phyloP scores from a whole-genome alignment of 2,888 invertebrate genomes.

The Lycaena phlaeas region DNA sequence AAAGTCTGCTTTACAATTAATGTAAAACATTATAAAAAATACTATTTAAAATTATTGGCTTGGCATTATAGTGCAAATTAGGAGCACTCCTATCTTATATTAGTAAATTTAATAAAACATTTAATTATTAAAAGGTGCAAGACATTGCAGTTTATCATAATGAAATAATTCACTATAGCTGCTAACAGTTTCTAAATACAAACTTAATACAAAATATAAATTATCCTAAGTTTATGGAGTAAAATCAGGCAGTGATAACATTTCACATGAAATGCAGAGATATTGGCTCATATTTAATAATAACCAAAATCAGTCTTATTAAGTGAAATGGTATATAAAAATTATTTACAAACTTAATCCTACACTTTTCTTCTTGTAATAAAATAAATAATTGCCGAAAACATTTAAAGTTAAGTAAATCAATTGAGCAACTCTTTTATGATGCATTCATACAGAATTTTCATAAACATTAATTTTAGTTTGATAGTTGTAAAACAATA shows the following conservation, averaged over 20 bases:
- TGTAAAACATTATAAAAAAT: slow-evolving; percentile 1
- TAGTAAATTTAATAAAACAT: neutral
- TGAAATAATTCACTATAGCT: too few species aligned
- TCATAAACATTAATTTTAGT: neutral
- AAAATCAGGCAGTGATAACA: slow-evolving; percentile 2
- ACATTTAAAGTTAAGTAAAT: neutral
- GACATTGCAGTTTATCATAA: neutral
- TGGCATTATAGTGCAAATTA: slow-evolving; percentile 4
- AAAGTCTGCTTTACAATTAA: slow-evolving; percentile 2
- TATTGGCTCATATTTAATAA: slow-evolving; percentile 9
- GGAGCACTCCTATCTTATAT: slow-evolving; percentile 6
- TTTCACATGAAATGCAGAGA: neutral
- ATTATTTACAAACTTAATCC: slow-evolving; percentile 3
- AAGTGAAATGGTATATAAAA: slow-evolving; percentile 17
- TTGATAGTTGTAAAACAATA: slow-evolving; percentile 2
- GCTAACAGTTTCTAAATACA: too few species aligned
- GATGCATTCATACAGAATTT: neutral
- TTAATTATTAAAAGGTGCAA: slow-evolving; percentile 1
- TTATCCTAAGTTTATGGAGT: slow-evolving; percentile 10
- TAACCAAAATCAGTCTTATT: slow-evolving; percentile 39
- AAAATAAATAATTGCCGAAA: too few species aligned
- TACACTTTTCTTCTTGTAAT: too few species aligned
- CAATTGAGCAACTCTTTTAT: neutral
- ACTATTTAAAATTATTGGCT: slow-evolving; percentile 5
- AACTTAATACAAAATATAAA: neutral